A percentile compares a stretch with the other conserved stretches of the same genome.
phyloP scores from a whole-genome alignment of 2,113 vertebrate genomes.

The Siniperca knerii region DNA sequence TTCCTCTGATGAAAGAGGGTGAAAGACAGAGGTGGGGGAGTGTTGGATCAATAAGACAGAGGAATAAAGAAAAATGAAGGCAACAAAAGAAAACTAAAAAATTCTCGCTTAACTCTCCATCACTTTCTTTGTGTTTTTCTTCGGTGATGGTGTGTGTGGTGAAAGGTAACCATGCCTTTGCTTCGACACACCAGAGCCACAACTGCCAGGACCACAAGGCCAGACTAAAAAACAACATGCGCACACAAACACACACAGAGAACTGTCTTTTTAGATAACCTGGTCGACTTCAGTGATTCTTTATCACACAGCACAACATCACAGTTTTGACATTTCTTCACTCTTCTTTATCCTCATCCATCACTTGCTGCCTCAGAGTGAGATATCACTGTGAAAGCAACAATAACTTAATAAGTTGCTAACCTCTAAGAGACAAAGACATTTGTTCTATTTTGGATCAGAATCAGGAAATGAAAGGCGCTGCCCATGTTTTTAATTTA shows the following conservation, averaged over 20 bases:
- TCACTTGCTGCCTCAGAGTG: conserved; percentile 24
- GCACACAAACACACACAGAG: neutral
- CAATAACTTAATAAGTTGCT: conserved; percentile 2
- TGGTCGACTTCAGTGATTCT: neutral
- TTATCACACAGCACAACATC: neutral
- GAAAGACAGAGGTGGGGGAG: conserved; percentile 34
- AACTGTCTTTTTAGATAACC: neutral
- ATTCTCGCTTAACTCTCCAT: conserved; percentile 6
- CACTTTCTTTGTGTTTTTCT: conserved; percentile 12
- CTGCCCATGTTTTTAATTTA: neutral
- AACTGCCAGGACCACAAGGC: neutral
- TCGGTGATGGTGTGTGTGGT: neutral
- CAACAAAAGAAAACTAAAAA: neutral
- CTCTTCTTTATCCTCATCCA: conserved; percentile 11
- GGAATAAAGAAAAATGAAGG: conserved; percentile 31
- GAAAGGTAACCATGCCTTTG: conserved; percentile 16
- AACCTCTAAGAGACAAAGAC: neutral
- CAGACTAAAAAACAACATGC: neutral
- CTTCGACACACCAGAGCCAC: neutral
- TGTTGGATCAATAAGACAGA: conserved; percentile 30
- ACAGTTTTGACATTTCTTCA: conserved; percentile 15
- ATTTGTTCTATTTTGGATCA: neutral
- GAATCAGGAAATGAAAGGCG: neutral
- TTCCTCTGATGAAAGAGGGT: conserved; percentile 47
- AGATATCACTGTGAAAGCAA: conserved; percentile 9